A percentile compares a stretch with the other conserved stretches of the same genome.
Conservation (phyloP, 2,888 invertebrate species). For the Chrysina gloriosa region DNA sequence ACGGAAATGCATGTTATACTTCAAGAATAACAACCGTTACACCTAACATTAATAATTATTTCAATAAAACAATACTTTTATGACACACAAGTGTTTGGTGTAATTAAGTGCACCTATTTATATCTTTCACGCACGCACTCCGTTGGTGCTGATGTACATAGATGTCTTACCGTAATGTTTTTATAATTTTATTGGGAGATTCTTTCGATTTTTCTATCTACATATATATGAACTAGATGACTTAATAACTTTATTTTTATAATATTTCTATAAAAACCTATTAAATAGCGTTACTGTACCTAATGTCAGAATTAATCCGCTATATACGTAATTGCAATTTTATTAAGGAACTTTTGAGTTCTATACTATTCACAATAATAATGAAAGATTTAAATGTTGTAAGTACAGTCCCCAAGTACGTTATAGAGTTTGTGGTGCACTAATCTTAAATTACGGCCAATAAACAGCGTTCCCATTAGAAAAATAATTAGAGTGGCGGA, state of each 20-base stretch:
- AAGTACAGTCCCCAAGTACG: no score
- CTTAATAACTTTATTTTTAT: no score
- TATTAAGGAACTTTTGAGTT: no score
- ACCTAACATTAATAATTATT: slow-evolving; percentile 4
- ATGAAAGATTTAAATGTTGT: no score
- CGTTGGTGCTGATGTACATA: background rate
- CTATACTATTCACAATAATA: no score
- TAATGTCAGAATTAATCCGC: no score
- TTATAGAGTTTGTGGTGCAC: slow-evolving; percentile 21
- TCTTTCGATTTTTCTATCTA: no score
- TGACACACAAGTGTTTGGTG: slow-evolving; percentile 4
- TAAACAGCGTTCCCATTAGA: slow-evolving; percentile 26
- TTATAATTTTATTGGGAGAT: background rate
- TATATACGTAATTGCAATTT: no score
- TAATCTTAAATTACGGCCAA: slow-evolving; percentile 29
- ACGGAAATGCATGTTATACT: slow-evolving; percentile 8
- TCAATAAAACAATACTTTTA: slow-evolving; percentile 25
- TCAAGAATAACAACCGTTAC: slow-evolving; percentile 9
- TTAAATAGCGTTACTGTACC: no score
- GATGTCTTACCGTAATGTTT: background rate
- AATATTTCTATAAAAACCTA: no score
- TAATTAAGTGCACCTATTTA: slow-evolving; percentile 16
- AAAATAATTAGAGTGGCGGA: slow-evolving; percentile 24
- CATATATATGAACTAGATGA: no score
- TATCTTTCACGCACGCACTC: background rate